Evolutionary conservation across 2,797 vertebrate species (phyloP), one percentile per base, ranked within the genome.

Genomic region (Jordanella pulchra): DNA sequence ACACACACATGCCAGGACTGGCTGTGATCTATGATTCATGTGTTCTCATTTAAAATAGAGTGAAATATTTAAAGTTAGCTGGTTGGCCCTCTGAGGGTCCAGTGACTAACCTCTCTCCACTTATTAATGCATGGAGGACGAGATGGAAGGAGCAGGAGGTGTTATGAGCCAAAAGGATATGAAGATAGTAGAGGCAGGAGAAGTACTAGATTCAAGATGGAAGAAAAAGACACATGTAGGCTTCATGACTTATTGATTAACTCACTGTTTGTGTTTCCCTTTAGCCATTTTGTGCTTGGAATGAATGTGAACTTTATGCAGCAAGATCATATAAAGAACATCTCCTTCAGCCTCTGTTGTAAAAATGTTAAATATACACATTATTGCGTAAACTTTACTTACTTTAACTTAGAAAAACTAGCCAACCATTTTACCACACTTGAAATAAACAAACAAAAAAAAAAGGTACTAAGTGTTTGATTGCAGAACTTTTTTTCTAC

Each of bases 11-110:
- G 76, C 76, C 18, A 55, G 64, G 3, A 47, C 82, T 66, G 82
- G 85, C 83, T 95, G 86, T 94, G 92, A 94, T 95, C 93, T 94
- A 95, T 95, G 87, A 94, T 95, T 95, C 91, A 95, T 95, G 90
- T 79, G 73, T 42, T 39, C 94, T 95, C 93, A 94, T 95, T 94
- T 95, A 93, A 94, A 94, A 94, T 92, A 87, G 91, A 84, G 89
- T 95, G 87, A 95, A 95, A 95, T 94, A 95, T 95, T 95, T 93
- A 95, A 93, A 94, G 89, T 93, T 90, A 89, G 84, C 87, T 89
- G 92, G 75, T 88, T 78, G 84, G 87, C 88, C 48, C 87, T 93
- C 91, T 78, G 83, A 89, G 90, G 90, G 87, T 89, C 77, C 84
- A 82, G 76, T 56, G 80, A 73, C 83, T 92, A 93, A 94, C 94